phyloP scores from a whole-genome alignment of 2,797 vertebrate species.

The Moxostoma hubbsi region DNA sequence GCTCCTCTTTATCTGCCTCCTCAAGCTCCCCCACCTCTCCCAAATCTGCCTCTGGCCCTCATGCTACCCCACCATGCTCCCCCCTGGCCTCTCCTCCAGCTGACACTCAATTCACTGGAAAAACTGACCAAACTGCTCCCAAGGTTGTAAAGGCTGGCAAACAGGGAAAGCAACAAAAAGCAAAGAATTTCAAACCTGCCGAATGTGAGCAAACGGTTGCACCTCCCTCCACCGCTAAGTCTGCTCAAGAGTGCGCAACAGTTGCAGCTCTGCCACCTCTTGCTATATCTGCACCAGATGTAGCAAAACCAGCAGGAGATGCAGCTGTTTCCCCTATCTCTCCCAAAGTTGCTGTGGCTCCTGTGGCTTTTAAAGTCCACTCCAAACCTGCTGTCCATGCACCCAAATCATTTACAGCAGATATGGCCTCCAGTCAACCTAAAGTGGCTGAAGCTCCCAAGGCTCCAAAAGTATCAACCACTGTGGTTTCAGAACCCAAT shows the following conservation, averaged over 20 bases:
- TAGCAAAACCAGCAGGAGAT: slow-evolving; percentile 18
- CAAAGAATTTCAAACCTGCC: slow-evolving; percentile 68
- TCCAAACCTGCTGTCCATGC: slow-evolving; percentile 69
- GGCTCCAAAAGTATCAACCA: slow-evolving; percentile 20
- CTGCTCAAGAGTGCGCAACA: slow-evolving; percentile 14
- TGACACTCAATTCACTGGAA: slow-evolving; percentile 52
- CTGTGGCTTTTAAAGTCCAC: slow-evolving; percentile 72
- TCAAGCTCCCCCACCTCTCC: slow-evolving; percentile 79
- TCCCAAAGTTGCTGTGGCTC: slow-evolving; percentile 52
- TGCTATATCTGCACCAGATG: slow-evolving; percentile 16
- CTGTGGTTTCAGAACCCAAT: slow-evolving; percentile 52
- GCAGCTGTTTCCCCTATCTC: slow-evolving; percentile 32
- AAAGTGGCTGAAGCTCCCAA: slow-evolving; percentile 59
- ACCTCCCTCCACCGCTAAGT: slow-evolving; percentile 1
- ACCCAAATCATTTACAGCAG: slow-evolving; percentile 71
- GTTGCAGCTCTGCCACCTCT: slow-evolving; percentile 37
- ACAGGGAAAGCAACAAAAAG: slow-evolving; percentile 76
- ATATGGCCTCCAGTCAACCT: slow-evolving; percentile 66
- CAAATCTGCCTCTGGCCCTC: slow-evolving; percentile 70
- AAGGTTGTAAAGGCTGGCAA: slow-evolving; percentile 82
- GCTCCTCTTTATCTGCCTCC: slow-evolving; percentile 75
- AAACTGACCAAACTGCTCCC: slow-evolving; percentile 62
- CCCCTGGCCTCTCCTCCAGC: slow-evolving; percentile 69
- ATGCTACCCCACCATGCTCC: slow-evolving; percentile 58
- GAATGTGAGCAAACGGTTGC: slow-evolving; percentile 44